Conservation (phyloP, 2,797 vertebrate genomes). For the Mycteria americana region DNA sequence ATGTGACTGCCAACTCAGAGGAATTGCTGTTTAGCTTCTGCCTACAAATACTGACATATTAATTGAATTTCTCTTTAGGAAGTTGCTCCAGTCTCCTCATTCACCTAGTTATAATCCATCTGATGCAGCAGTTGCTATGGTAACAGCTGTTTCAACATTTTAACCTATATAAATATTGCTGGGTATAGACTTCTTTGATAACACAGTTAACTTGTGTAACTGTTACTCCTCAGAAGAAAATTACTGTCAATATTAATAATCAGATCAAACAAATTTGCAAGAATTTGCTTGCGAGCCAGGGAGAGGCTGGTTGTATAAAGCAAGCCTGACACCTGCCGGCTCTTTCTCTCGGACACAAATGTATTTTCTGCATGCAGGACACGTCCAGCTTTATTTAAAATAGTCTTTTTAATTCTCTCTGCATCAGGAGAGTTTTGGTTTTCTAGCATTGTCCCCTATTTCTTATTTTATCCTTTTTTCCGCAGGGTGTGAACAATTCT, state of each 20-base stretch:
- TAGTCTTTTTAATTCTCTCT: background rate
- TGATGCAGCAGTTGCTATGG: slow-evolving; percentile 33
- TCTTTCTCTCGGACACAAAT: background rate
- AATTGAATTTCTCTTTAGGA: slow-evolving; percentile 46
- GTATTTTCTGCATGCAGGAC: background rate
- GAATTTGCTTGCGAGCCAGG: background rate
- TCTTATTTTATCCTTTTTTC: background rate
- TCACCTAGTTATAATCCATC: slow-evolving; percentile 2
- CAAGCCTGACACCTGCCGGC: slow-evolving; percentile 67
- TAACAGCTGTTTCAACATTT: slow-evolving; percentile 19
- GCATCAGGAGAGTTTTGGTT: background rate
- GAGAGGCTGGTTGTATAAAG: slow-evolving; percentile 18
- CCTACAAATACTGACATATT: background rate
- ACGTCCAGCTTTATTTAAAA: background rate
- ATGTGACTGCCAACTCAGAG: background rate
- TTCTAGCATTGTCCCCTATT: background rate
- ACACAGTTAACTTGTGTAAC: background rate
- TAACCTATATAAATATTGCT: slow-evolving; percentile 1
- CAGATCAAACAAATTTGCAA: background rate
- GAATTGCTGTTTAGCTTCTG: background rate
- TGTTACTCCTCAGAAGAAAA: slow-evolving; percentile 28
- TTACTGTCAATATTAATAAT: background rate
- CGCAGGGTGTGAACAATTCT: background rate
- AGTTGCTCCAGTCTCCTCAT: background rate
- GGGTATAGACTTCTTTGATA: background rate